phyloP scores from a whole-genome alignment of 2,113 vertebrate genomes.

The Macquaria australasica region DNA sequence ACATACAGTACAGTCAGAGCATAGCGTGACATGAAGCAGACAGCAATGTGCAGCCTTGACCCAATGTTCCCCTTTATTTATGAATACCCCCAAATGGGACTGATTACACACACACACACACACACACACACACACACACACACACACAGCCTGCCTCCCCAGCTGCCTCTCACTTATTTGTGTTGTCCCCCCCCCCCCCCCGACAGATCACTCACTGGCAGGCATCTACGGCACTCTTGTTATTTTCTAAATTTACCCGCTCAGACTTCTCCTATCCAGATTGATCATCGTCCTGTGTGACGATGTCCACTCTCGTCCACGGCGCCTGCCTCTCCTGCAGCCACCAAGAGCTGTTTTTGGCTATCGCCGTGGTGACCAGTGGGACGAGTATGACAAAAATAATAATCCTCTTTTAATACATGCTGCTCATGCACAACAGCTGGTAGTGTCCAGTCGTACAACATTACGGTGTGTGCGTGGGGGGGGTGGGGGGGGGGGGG shows the following conservation, averaged over 20 bases:
- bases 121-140: conserved; percentile 9
- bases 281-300: conserved; percentile 70
- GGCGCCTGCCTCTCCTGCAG: conserved; percentile 48
- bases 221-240: conserved; percentile 76
- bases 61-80: conserved; percentile 63
- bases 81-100: conserved; percentile 60
- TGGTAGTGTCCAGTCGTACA: conserved; percentile 51
- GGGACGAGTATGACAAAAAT: conserved; percentile 69
- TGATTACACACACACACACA: conserved; percentile 27
- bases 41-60: conserved; percentile 54
- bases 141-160: conserved; percentile 48
- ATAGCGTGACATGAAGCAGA: conserved; percentile 39
- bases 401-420: conserved; percentile 76
- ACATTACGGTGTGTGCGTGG: conserved; percentile 23
- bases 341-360: conserved; percentile 66
- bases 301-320: conserved; percentile 42
- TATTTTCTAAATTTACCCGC: conserved; percentile 80
- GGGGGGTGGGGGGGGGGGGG: background rate
- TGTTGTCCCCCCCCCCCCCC: conserved; percentile 40
- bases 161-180: conserved; percentile 78
- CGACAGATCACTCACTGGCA: conserved; percentile 60
- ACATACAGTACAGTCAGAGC: background rate
- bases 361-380: conserved; percentile 58
- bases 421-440: conserved; percentile 70
- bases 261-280: conserved; percentile 61